Evolutionary conservation across 92 coral and sea anemone genomes (phyloP).

Genomic region (Zoanthus solanderi): DNA sequence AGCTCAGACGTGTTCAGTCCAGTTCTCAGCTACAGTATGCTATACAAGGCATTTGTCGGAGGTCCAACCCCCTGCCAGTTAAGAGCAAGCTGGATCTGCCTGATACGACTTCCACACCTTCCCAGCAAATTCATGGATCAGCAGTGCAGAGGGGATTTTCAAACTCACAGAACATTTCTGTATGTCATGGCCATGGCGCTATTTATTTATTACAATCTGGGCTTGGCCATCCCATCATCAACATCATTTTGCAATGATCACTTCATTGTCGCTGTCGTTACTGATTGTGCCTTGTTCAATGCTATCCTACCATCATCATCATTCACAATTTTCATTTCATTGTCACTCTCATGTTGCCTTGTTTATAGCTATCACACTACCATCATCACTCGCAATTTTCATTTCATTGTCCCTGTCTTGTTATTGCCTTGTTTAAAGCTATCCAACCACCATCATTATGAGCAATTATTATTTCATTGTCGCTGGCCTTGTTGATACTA

Average conservation of each 20-base stretch:
- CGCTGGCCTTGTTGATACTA: background rate
- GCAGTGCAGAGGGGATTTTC: conserved; percentile 27
- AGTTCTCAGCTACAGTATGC: conserved; percentile 91
- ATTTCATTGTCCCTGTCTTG: background rate
- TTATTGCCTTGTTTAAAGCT: too few relatives aligned
- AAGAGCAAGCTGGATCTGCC: conserved; percentile 63
- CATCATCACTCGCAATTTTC: background rate
- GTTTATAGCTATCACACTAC: too few relatives aligned
- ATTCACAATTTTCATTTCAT: background rate
- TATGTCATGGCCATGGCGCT: background rate
- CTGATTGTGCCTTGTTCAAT: background rate
- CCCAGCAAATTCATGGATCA: conserved; percentile 52
- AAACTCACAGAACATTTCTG: conserved; percentile 32
- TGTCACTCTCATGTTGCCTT: background rate
- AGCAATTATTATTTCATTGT: background rate
- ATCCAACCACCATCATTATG: too few relatives aligned
- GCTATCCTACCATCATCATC: background rate
- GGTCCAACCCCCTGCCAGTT: conserved; percentile 77
- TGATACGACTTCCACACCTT: conserved; percentile 44
- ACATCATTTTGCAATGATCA: background rate
- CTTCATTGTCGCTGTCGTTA: background rate
- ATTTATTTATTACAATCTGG: too few relatives aligned
- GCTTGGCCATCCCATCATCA: too few relatives aligned
- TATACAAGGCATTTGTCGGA: conserved; percentile 85
- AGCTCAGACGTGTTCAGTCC: conserved; percentile 83